Evolutionary conservation across 1,140 invertebrate genomes (phyloP), one percentile per base, ranked within the genome.

Genomic region (Pogonus chalceus): DNA sequence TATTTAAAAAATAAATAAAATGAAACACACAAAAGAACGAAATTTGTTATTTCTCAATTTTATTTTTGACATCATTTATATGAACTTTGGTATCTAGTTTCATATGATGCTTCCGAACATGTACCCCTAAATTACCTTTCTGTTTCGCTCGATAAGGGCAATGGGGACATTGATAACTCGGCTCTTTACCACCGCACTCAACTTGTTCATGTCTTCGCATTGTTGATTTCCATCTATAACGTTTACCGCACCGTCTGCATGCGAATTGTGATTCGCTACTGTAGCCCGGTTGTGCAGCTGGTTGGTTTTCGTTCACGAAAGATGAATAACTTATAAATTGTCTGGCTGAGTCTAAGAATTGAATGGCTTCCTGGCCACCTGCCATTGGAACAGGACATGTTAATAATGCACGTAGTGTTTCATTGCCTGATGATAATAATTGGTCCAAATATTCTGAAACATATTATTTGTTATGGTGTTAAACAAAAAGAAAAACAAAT

Each of bases 131-230:
- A 68, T 88, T 88, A 56, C 85, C 85, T 2, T 85, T 77, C 63
- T 89, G 86, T 61, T 88, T 84, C 22, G 85, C 85, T 57, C 79
- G 81, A 72, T 88, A 88, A 1, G 81, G 78, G 69, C 88, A 90
- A 61, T 87, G 79, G 1, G 87, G 86, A 59, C 88, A 90, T 22
- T 86, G 82, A 69, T 89, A 88, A 43, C 83, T 79, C 1, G 84
- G 85, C 55, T 86, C 83, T 65, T 90, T 88, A 51, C 87, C 87
- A n/a, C 88, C 87, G 69, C 88, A 92, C 69, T 90, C 88, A 56
- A 90, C 87, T 68, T 82, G 85, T 66, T 89, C 85, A 70, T 92
- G 88, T 4, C 86, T 77, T 0, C 85, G 76, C 76, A 88, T 76
- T 51, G 85, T 88, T 14, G 84, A 87, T 66, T 88, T 88, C 86